These are phyloP conservation scores for Crambe crambe DNA, from an alignment of 37 sponge, comb jelly and placozoan genomes.

Conservation along the genomic window DNA sequence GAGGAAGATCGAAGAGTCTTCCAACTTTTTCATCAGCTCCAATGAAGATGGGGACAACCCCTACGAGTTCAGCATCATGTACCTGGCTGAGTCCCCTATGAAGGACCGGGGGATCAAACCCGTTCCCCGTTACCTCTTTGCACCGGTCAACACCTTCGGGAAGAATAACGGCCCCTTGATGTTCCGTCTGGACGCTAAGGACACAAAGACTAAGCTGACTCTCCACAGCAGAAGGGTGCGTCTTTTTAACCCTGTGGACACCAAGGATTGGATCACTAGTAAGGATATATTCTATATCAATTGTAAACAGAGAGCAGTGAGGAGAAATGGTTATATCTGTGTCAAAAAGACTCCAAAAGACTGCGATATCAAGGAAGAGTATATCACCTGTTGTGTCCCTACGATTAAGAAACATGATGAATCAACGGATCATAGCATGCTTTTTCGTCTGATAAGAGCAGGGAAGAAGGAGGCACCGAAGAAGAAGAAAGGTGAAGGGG, in stretches of 20 bases:
- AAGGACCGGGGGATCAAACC: constrained; percentile 1
- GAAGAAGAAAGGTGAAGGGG: background rate
- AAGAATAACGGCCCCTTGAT: constrained; percentile 35
- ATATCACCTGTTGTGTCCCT: constrained; percentile 25
- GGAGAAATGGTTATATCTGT: constrained; percentile 38
- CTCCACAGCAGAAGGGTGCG: constrained; percentile 44
- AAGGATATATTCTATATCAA: constrained; percentile 56
- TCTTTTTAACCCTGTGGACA: constrained; percentile 3
- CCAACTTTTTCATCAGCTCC: constrained; percentile 40
- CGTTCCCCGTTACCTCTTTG: constrained; percentile 41
- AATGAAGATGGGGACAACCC: constrained; percentile 30
- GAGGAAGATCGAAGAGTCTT: constrained; percentile 14
- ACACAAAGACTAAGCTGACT: constrained; percentile 3
- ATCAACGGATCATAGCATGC: background rate
- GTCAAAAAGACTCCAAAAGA: constrained; percentile 5
- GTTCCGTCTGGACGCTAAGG: constrained; percentile 24
- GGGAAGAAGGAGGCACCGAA: background rate
- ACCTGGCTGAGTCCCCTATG: background rate
- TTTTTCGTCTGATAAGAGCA: constrained; percentile 33
- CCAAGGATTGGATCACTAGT: constrained; percentile 25
- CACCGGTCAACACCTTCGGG: constrained; percentile 25
- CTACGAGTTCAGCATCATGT: constrained; percentile 56
- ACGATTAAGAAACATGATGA: constrained; percentile 22
- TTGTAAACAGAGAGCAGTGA: constrained; percentile 24
- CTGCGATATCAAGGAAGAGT: background rate